Evolutionary conservation across 2,797 vertebrate genomes (phyloP), one percentile per base, ranked within the genome.

Genomic region (Sebastes itinus): DNA sequence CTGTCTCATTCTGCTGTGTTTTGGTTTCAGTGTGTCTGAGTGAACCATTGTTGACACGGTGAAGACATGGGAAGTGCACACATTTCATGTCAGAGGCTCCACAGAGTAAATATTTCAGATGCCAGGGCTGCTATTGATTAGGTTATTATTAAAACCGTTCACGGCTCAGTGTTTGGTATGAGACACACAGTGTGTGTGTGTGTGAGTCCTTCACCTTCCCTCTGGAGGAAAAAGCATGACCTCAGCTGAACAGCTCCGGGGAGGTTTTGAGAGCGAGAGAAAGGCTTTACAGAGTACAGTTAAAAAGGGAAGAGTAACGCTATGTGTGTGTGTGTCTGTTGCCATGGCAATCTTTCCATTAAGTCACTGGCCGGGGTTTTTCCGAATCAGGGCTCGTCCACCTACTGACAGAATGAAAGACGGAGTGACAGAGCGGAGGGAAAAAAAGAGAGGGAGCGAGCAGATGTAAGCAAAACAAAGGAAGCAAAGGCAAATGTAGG

Each of bases 301-400:
- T 83, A 83, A 83, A 93, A 91, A 77, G 64, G 84, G 87, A 92
- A 93, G 88, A 80, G 73, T 60, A 82, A 59, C 71, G 84, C 81
- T 89, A 5, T 90, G 62, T 91, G 79, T 92, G 77, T 88, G 92
- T 54, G 46, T 49, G 46, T 91, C 91, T 94, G 94, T 94, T 92
- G 77, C 93, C 88, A 92, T 90, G 88, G 91, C 68, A 86, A 92
- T 90, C 69, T 93, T 94, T 94, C 92, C 94, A 95, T 94, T 88
- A 92, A 94, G 82, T 95, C 94, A 94, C 81, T 70, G 81, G 74
- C 86, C 79, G 60, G 88, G 88, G 64, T 84, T 92, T 93, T 94
- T 94, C 91, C 93, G 88, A 88, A 88, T 42, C 81, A 78, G 80
- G 68, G 73, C 81, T 78, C 62, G 86, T 89, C 85, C 85, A 88